These are phyloP conservation scores for Drymonia ruficornis DNA, from an alignment of 2,888 invertebrate genomes.

Conservation along the genomic window DNA sequence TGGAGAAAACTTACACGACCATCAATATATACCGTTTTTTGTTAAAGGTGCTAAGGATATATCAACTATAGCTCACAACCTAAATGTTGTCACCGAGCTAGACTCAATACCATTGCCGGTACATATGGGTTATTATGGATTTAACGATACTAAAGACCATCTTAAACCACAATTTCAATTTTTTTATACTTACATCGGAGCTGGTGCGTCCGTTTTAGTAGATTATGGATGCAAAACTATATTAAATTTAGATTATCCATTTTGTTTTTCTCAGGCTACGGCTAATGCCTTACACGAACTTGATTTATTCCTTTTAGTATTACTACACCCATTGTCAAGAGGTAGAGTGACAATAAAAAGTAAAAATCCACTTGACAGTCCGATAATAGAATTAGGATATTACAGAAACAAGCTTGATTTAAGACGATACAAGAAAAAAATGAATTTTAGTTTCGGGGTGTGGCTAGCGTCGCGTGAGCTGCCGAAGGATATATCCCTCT, in stretches of 20 bases:
- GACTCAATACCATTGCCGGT: constrained; percentile 55
- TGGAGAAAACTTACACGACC: constrained; percentile 70
- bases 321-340: constrained; percentile 66
- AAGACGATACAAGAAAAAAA: no score
- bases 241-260: constrained; percentile 44
- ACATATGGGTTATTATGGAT: constrained; percentile 56
- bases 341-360: constrained; percentile 62
- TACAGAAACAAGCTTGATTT: constrained; percentile 59
- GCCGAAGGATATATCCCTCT: no score
- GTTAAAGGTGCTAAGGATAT: constrained; percentile 57
- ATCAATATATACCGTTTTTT: constrained; percentile 50
- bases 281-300: constrained; percentile 57
- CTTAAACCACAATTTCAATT: constrained; percentile 65
- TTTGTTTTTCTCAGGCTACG: constrained; percentile 53
- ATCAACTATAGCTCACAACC: constrained; percentile 57
- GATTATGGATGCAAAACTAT: constrained; percentile 46
- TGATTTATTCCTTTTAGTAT: constrained; percentile 46
- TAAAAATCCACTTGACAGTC: constrained; percentile 59
- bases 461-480: no score
- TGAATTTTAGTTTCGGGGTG: no score
- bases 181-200: constrained; percentile 62
- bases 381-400: constrained; percentile 63
- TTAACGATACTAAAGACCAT: constrained; percentile 36
- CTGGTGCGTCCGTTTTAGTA: constrained; percentile 50
- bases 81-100: constrained; percentile 43